phyloP scores from a whole-genome alignment of 2,888 invertebrate species.

The Cephus runcator region DNA sequence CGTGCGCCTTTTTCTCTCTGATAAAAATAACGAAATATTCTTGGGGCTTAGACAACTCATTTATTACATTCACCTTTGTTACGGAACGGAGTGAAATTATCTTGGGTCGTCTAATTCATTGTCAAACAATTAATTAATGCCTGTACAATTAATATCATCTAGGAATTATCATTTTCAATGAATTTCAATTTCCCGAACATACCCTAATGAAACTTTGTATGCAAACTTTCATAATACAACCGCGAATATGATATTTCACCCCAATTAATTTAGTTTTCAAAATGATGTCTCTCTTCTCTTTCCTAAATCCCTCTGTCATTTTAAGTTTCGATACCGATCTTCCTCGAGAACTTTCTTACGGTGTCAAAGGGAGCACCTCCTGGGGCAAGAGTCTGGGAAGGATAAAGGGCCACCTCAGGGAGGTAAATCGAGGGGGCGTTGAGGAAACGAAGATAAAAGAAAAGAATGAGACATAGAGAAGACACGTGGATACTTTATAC shows the following conservation, averaged over 20 bases:
- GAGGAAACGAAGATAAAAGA: slow-evolving; percentile 1
- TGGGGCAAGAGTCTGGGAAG: neutral
- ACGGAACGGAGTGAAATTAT: too few species aligned
- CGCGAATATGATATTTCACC: neutral
- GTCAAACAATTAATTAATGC: too few species aligned
- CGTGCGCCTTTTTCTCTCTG: too few species aligned
- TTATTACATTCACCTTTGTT: too few species aligned
- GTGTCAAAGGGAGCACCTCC: neutral
- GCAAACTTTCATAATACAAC: neutral
- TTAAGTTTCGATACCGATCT: slow-evolving; percentile 16
- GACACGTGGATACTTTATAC: slow-evolving; percentile 32
- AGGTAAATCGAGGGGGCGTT: neutral
- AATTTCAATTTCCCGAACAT: neutral
- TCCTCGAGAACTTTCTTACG: neutral
- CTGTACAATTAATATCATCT: neutral
- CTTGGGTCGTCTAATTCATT: too few species aligned
- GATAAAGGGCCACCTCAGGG: neutral
- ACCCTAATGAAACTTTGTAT: neutral
- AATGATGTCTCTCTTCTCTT: neutral
- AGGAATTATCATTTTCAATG: neutral
- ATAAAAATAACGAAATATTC: too few species aligned
- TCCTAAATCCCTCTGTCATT: slow-evolving; percentile 2
- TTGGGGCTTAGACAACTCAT: too few species aligned
- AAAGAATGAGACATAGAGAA: slow-evolving; percentile 36
- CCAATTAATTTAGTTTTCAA: neutral